Evolutionary conservation across 2,797 vertebrate species (phyloP).

Genomic region (Acipenser oxyrinchus): DNA sequence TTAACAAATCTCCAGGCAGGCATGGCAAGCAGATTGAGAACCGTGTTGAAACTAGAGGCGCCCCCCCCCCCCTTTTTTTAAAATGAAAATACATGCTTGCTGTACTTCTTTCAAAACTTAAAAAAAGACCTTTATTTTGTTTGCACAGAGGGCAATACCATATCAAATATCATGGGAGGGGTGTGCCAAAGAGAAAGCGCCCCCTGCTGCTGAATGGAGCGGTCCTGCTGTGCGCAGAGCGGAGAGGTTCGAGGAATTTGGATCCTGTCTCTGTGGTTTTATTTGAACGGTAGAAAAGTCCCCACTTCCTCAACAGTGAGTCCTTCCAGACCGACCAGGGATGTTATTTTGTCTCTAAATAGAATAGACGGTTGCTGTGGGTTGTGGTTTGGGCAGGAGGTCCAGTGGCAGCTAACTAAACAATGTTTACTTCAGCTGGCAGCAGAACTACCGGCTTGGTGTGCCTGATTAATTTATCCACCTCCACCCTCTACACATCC

Average conservation of each 20-base stretch:
- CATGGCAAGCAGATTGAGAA: too few species aligned
- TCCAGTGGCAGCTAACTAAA: conserved; percentile 30
- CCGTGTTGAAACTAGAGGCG: too few species aligned
- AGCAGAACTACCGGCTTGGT: background rate
- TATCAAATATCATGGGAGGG: too few species aligned
- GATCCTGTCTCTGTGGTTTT: conserved; percentile 55
- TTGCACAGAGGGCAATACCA: too few species aligned
- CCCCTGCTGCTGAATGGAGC: too few species aligned
- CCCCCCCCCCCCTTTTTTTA: too few species aligned
- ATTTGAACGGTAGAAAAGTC: conserved; percentile 67
- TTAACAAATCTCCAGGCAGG: too few species aligned
- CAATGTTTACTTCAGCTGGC: conserved; percentile 8
- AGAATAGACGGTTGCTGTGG: conserved; percentile 56
- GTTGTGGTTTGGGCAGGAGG: conserved; percentile 27
- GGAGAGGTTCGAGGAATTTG: conserved; percentile 38
- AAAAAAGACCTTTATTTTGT: too few species aligned
- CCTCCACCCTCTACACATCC: background rate
- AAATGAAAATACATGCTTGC: too few species aligned
- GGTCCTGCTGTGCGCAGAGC: too few species aligned
- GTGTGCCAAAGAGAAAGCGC: too few species aligned
- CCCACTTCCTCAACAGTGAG: conserved; percentile 66
- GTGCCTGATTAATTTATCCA: background rate
- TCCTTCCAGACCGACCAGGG: conserved; percentile 50
- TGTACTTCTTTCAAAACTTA: too few species aligned
- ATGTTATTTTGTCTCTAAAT: conserved; percentile 58